A percentile compares a stretch with the other conserved stretches of the same genome.
Evolutionary conservation across 2,888 invertebrate genomes (phyloP).

Genomic region (Monopis laevigella): DNA sequence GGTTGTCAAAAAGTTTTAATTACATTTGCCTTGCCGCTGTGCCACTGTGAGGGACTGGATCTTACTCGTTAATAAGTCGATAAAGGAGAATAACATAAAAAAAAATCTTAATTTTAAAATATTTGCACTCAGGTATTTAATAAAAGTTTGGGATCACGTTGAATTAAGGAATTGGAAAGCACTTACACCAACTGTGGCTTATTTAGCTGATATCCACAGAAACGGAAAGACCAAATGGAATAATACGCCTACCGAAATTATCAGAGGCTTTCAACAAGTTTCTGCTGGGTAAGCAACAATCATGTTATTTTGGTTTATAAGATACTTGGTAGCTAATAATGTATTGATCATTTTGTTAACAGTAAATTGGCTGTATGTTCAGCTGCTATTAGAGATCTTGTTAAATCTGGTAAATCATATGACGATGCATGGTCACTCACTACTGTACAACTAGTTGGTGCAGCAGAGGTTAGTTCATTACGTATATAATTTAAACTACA

Average conservation of each 20-base stretch:
- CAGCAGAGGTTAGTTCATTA: conserved; percentile 82
- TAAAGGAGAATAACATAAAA: no score
- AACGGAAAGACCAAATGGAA: conserved; percentile 37
- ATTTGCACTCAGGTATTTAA: conserved; percentile 7
- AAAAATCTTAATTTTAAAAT: no score
- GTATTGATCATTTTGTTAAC: conserved; percentile 19
- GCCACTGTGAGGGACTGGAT: no score
- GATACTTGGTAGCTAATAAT: no score
- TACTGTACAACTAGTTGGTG: conserved; percentile 82
- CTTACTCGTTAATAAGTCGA: no score
- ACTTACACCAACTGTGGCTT: conserved; percentile 75
- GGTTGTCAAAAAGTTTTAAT: no score
- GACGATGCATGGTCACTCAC: conserved; percentile 89
- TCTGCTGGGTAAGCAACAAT: conserved; percentile 67
- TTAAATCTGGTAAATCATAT: conserved; percentile 68
- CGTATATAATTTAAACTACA: no score
- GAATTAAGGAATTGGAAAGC: conserved; percentile 44
- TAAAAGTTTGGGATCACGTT: conserved; percentile 6
- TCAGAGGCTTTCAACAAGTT: conserved; percentile 68
- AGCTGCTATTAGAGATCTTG: conserved; percentile 70
- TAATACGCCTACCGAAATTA: conserved; percentile 60
- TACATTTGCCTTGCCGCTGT: no score
- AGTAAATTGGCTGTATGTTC: conserved; percentile 78
- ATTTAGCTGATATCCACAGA: conserved; percentile 55
- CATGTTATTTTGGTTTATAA: no score